phyloP scores from a whole-genome alignment of 2,888 invertebrate species.

The Atrina japonica region DNA sequence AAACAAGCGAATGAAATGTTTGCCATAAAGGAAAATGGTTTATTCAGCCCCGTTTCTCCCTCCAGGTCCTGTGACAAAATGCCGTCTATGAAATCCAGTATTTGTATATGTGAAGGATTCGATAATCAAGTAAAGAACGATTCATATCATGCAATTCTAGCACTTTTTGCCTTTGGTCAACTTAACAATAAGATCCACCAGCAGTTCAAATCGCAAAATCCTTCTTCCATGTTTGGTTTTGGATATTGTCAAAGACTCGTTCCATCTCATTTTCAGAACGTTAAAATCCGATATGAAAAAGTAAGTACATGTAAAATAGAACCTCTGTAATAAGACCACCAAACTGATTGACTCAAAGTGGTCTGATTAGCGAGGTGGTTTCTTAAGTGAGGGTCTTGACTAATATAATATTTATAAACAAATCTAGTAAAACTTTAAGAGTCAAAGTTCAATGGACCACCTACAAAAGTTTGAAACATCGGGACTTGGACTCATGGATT shows the following conservation, averaged over 20 bases:
- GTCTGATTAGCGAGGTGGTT: too few relatives aligned
- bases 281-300: conserved; percentile 47
- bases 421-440: too few relatives aligned
- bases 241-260: conserved; percentile 57
- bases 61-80: conserved; percentile 62
- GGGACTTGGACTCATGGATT: too few relatives aligned
- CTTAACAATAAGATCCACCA: conserved; percentile 65
- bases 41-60: conserved; percentile 52
- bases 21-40: conserved; percentile 52
- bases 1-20: conserved; percentile 25
- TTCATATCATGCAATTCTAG: conserved; percentile 54
- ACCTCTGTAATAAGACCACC: too few relatives aligned
- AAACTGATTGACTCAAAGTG: too few relatives aligned
- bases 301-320: conserved; percentile 11
- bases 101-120: conserved; percentile 71
- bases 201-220: conserved; percentile 46
- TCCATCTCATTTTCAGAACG: conserved; percentile 52
- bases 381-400: too few relatives aligned
- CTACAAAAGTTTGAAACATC: too few relatives aligned
- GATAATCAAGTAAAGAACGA: conserved; percentile 48
- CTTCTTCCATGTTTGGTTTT: conserved; percentile 42
- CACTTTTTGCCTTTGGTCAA: conserved; percentile 63
- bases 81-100: conserved; percentile 64
- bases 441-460: too few relatives aligned
- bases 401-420: neutral